phyloP scores from a whole-genome alignment of 2,888 invertebrate species.

The Subacronicta megacephala region DNA sequence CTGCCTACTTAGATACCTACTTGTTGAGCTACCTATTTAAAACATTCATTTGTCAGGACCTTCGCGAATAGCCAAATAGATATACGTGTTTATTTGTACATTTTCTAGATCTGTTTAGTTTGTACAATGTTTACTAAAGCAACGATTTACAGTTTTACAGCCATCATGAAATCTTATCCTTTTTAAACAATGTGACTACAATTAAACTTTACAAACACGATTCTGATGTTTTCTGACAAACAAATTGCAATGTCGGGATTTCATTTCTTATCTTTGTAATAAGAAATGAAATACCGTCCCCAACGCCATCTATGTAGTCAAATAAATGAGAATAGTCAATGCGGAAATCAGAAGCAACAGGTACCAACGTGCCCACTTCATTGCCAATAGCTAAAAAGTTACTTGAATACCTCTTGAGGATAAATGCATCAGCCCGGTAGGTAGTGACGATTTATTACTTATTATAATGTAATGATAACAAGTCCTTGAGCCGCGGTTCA shows the following conservation, averaged over 20 bases:
- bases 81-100: not conserved
- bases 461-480: conserved; percentile 31
- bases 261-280: conserved; percentile 32
- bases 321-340: not conserved
- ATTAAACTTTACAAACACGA: conserved; percentile 21
- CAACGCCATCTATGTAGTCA: not conserved
- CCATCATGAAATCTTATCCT: conserved; percentile 16
- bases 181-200: conserved; percentile 26
- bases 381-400: not conserved
- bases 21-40: not conserved
- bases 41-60: not conserved
- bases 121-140: not conserved
- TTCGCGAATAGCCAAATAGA: too few relatives aligned
- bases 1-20: too few relatives aligned
- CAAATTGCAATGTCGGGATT: conserved; percentile 10
- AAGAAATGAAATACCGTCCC: not conserved
- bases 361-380: not conserved
- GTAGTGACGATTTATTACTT: conserved; percentile 18
- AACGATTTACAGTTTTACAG: conserved; percentile 1
- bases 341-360: not conserved
- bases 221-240: conserved; percentile 14
- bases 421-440: conserved; percentile 7
- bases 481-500: conserved; percentile 26
- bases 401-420: conserved; percentile 22
- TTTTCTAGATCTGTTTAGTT: not conserved